Conservation (phyloP, 53 echinoderm and acorn worm species). For the Henricia sp. region DNA sequence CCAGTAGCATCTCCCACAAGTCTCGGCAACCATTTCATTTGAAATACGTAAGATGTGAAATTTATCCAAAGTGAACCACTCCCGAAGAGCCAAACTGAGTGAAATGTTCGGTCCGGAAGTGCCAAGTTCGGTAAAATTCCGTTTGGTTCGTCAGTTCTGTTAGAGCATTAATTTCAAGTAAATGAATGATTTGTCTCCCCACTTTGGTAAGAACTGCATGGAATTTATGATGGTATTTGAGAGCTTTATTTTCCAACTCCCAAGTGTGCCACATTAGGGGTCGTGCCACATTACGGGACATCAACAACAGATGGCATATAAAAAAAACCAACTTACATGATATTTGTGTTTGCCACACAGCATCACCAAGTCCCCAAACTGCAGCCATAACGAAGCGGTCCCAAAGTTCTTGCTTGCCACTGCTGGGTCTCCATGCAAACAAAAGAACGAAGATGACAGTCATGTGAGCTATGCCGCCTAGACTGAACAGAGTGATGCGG, state of each 20-base stretch:
- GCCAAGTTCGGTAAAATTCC: no score
- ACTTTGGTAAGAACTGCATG: no score
- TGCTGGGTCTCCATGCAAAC: slow-evolving; percentile 40
- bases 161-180: background rate
- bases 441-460: slow-evolving; percentile 47
- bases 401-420: background rate
- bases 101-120: no score
- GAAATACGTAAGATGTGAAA: no score
- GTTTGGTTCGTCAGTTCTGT: background rate
- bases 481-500: slow-evolving; percentile 55
- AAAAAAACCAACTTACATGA: slow-evolving; percentile 91
- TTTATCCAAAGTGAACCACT: no score
- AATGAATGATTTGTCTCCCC: no score
- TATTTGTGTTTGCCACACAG: slow-evolving; percentile 90
- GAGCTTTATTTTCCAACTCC: background rate
- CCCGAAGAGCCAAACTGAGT: no score
- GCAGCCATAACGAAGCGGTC: slow-evolving; percentile 72
- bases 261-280: no score
- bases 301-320: background rate
- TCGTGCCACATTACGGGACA: background rate
- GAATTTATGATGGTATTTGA: background rate
- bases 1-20: no score
- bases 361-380: slow-evolving; percentile 90
- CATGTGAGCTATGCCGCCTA: slow-evolving; percentile 63
- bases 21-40: no score